These are phyloP conservation scores for Loriculus beryllinus DNA, from an alignment of 2,797 vertebrate species.

Conservation along the genomic window DNA sequence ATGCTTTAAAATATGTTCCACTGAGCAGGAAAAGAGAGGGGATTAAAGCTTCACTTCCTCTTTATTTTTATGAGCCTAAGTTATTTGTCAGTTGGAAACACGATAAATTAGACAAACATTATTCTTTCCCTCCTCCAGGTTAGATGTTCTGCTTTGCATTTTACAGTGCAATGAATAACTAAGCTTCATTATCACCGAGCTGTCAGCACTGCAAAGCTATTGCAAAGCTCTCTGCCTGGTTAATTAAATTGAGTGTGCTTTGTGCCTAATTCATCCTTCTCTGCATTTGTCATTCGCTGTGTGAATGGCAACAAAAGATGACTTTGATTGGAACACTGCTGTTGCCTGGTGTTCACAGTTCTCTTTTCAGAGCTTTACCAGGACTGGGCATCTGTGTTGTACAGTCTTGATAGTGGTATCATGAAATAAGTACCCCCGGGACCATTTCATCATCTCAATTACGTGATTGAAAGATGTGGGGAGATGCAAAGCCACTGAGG, in stretches of 20 bases:
- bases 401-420: background rate
- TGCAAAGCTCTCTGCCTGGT: constrained; percentile 4
- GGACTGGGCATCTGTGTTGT: background rate
- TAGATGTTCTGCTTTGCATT: constrained; percentile 46
- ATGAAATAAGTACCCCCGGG: background rate
- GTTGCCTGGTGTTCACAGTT: background rate
- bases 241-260: background rate
- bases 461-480: constrained; percentile 40
- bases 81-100: constrained; percentile 65
- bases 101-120: constrained; percentile 60
- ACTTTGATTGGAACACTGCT: background rate
- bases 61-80: constrained; percentile 19
- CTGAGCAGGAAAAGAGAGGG: constrained; percentile 16
- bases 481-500: constrained; percentile 56
- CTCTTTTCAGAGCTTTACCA: background rate
- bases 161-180: constrained; percentile 31
- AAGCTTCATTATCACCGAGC: constrained; percentile 54
- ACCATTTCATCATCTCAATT: constrained; percentile 25
- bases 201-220: constrained; percentile 39
- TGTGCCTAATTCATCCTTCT: background rate
- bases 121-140: constrained; percentile 58
- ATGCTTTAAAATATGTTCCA: constrained; percentile 46
- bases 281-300: background rate
- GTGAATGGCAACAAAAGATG: background rate
- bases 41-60: constrained; percentile 59